phyloP scores from a whole-genome alignment of 2,888 invertebrate species.

The Bruchidius siliquastri region DNA sequence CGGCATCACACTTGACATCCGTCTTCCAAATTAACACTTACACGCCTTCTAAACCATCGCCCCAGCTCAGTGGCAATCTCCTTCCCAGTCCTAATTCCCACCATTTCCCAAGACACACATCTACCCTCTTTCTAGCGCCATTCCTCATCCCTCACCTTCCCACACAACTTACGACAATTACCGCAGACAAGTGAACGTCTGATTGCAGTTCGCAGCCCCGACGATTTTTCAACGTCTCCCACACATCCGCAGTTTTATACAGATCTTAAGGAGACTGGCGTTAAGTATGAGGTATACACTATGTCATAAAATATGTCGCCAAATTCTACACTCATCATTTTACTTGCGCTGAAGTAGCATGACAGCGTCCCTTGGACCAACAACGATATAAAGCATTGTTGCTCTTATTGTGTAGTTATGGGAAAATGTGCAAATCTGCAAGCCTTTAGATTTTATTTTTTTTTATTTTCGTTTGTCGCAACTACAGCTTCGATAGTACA shows the following conservation, averaged over 20 bases:
- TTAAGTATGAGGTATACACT: no score
- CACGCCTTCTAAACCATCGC: neutral
- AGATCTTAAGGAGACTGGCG: neutral
- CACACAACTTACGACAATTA: conserved; percentile 20
- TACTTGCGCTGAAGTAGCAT: no score
- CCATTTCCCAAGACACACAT: neutral
- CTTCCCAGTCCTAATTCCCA: neutral
- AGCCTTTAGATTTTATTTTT: no score
- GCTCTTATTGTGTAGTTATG: no score
- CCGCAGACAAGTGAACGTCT: conserved; percentile 19
- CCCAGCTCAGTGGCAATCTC: neutral
- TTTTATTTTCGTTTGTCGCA: no score
- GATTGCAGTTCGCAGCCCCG: conserved; percentile 13
- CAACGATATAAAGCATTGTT: no score
- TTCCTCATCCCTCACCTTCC: conserved; percentile 6
- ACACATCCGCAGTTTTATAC: neutral
- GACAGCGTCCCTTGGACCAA: no score
- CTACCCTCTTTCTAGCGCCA: neutral
- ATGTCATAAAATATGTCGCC: no score
- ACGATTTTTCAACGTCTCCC: neutral
- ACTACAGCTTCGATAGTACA: no score
- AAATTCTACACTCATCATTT: no score
- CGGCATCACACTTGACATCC: neutral
- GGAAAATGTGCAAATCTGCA: no score
- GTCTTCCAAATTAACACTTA: neutral